phyloP scores from a whole-genome alignment of 2,797 vertebrate species.

The Platyrinchus mystaceus region DNA sequence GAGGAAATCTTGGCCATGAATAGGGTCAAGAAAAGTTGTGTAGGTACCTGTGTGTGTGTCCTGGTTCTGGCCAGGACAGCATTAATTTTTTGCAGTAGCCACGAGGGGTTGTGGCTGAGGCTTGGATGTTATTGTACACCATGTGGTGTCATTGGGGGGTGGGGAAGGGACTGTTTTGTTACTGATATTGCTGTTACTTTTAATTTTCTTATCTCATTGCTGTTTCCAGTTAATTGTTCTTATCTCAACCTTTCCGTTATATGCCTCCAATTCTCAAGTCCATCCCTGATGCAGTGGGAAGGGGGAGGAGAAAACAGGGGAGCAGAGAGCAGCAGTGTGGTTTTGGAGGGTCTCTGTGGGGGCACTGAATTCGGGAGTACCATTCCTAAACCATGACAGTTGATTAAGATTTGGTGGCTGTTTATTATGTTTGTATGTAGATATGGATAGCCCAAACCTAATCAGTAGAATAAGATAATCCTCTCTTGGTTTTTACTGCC shows the following conservation, averaged over 20 bases:
- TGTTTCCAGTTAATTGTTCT: not conserved
- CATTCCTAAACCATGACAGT: not conserved
- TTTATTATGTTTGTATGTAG: not conserved
- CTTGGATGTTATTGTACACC: not conserved
- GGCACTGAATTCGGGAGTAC: not conserved
- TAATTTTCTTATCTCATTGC: not conserved
- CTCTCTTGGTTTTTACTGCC: not conserved
- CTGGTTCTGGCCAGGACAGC: not conserved
- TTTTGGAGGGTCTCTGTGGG: not conserved
- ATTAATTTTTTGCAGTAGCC: not conserved
- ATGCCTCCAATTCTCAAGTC: not conserved
- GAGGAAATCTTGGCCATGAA: not conserved
- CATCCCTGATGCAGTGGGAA: not conserved
- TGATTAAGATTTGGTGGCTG: not conserved
- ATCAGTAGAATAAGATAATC: not conserved
- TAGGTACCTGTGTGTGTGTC: not conserved
- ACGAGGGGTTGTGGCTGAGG: not conserved
- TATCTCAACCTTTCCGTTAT: not conserved
- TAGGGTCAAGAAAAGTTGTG: not conserved
- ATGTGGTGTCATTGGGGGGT: not conserved
- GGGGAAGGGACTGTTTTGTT: not conserved
- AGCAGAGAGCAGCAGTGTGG: not conserved
- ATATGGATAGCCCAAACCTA: not conserved
- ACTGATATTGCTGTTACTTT: not conserved
- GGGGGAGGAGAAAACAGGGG: not conserved